Base-by-base conservation (phyloP, 2,797 vertebrate genomes). In the Pelobates cultripes region DNA sequence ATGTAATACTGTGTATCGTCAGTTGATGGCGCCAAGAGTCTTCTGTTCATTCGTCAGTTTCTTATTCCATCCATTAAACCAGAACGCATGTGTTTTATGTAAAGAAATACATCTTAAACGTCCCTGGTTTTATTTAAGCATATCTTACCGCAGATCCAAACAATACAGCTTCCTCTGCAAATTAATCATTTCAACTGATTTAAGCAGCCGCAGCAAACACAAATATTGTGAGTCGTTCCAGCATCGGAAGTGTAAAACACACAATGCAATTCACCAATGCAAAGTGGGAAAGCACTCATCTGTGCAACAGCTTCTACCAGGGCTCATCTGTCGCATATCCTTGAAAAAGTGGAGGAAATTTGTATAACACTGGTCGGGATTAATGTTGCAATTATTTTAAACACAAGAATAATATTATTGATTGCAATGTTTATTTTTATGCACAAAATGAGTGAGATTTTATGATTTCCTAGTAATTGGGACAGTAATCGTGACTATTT, bases 201-300 rank as follows among this genome's bases (percentile, higher is more conserved):
- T 67, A 57, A 77, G 53, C 10, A 43, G 43, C 9, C 1, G 51
- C 63, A 53, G 9, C 43, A 53, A 41, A 17, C 89, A 91, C 88
- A 92, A 92, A 92, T 90, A 7, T 7, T n/a, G 61, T 4, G 10
- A 12, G 4, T 15, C 13, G 55, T 12, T 14, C 8, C 55, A 64
- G 61, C 4, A 14, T 4, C 14, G 17, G 1, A 17, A n/a, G n/a
- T 7, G 17, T 64, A 1, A 41, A 40, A 64, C 1, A 14, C 61
- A 64, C 55, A 57, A 15, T 14, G 55, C 13, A 4, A 3, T 4
- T 57, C 55, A 57, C 55, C 55, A 12, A 4, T 57, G 55, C 6
- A 7, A 3, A 4, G 14, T 12, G 55, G 61, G 61, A 10, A 40
- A 40, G 17, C 61, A 64, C 61, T 64, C 17, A 10, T 15, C n/a